Conservation (phyloP, 2,888 invertebrate species). For the Anorthoa munda region DNA sequence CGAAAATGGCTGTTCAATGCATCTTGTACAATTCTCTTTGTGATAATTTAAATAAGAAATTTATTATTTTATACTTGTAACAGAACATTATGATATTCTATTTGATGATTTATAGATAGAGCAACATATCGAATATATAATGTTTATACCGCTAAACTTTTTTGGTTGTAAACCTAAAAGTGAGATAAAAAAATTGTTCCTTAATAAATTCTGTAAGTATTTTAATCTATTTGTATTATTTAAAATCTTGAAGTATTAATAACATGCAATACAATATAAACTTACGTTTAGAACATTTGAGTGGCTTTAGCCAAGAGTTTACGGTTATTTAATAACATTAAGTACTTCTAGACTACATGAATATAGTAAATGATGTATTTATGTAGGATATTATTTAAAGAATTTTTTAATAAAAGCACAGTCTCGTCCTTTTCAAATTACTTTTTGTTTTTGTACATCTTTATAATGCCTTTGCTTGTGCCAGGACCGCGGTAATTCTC, state of each 20-base stretch:
- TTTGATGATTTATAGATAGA: slow-evolving; percentile 1
- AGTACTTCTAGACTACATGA: too few species aligned
- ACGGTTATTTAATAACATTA: too few species aligned
- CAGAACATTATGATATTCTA: slow-evolving; percentile 6
- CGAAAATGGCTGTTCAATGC: slow-evolving; percentile 11
- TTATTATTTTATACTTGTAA: slow-evolving; percentile 12
- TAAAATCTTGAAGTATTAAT: background rate
- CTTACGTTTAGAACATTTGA: background rate
- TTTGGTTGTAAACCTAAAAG: slow-evolving; percentile 5
- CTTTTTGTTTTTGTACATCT: too few species aligned
- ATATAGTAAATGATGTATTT: too few species aligned
- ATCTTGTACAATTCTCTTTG: slow-evolving; percentile 10
- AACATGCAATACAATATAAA: background rate
- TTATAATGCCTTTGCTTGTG: too few species aligned
- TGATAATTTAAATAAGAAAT: slow-evolving; percentile 39
- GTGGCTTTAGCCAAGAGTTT: too few species aligned
- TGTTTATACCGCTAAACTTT: slow-evolving; percentile 15
- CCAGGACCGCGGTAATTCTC: too few species aligned
- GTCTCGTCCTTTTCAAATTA: too few species aligned
- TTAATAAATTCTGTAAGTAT: slow-evolving; percentile 41
- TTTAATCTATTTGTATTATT: slow-evolving; percentile 11
- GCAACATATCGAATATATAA: slow-evolving; percentile 30
- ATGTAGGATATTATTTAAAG: too few species aligned
- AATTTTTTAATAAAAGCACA: too few species aligned
- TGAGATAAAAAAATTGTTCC: slow-evolving; percentile 20